These are phyloP conservation scores for Pyrrhia umbra DNA, from an alignment of 2,888 invertebrate genomes.

Conservation along the genomic window DNA sequence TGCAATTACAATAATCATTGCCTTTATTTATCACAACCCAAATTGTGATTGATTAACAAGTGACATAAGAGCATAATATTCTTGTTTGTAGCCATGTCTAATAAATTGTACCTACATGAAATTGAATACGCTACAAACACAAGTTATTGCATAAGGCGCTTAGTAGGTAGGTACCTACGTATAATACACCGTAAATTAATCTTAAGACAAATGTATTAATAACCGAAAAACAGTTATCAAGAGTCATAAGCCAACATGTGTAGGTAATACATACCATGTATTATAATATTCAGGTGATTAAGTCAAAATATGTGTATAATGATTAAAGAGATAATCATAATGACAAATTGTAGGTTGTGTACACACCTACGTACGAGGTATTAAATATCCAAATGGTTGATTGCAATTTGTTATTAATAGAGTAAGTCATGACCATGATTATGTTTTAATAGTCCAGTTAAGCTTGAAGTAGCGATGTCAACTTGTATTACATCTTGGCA, in stretches of 20 bases:
- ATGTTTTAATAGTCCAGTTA: constrained; percentile 30
- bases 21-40: constrained; percentile 40
- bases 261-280: constrained; percentile 28
- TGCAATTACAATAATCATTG: constrained; percentile 36
- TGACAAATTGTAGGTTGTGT: constrained; percentile 41
- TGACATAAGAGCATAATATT: constrained; percentile 42
- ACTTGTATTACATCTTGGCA: constrained; percentile 34
- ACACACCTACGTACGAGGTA: constrained; percentile 3
- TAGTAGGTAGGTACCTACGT: no score
- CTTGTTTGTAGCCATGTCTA: constrained; percentile 39
- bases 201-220: constrained; percentile 49
- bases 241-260: constrained; percentile 16
- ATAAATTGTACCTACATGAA: constrained; percentile 45
- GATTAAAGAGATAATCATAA: constrained; percentile 47
- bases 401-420: constrained; percentile 40
- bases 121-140: constrained; percentile 51
- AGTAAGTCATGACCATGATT: constrained; percentile 39
- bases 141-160: constrained; percentile 48
- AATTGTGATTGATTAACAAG: constrained; percentile 51
- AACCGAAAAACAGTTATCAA: constrained; percentile 53
- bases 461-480: constrained; percentile 25
- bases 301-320: constrained; percentile 44
- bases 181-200: constrained; percentile 22
- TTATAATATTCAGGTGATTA: constrained; percentile 50
- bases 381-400: constrained; percentile 28